Conservation (phyloP, 2,113 vertebrate genomes). For the Conger conger region DNA sequence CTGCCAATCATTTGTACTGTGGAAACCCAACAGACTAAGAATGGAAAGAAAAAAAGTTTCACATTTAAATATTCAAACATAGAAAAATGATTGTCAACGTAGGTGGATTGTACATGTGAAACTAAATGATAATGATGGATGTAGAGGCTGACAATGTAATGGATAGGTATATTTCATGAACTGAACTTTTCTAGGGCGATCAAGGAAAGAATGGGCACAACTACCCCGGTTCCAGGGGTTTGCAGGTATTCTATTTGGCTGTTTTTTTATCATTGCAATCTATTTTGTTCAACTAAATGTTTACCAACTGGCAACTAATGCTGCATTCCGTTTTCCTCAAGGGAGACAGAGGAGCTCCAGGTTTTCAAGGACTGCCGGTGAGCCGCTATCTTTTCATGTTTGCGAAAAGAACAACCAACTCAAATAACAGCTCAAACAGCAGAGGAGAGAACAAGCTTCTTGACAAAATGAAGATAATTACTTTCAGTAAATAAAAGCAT, state of each 20-base stretch:
- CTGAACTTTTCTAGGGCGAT: conserved; percentile 38
- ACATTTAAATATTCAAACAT: no score
- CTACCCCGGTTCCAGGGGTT: conserved; percentile 38
- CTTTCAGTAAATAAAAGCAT: no score
- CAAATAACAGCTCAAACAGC: background rate
- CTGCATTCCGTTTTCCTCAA: background rate
- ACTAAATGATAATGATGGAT: no score
- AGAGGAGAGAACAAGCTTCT: no score
- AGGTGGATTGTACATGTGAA: no score
- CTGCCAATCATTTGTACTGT: background rate
- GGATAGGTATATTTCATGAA: no score
- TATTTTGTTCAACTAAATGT: background rate
- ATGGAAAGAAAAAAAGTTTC: no score
- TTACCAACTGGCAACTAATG: background rate
- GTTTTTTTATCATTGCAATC: background rate
- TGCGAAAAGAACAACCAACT: background rate
- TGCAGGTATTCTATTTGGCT: conserved; percentile 31
- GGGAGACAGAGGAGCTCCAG: conserved; percentile 41
- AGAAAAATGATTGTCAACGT: no score
- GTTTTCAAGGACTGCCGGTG: conserved; percentile 40
- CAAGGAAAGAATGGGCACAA: conserved; percentile 42
- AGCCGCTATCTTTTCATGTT: background rate
- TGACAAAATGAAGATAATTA: no score
- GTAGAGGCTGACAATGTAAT: no score
- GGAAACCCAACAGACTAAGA: no score